A percentile compares a stretch with the other conserved stretches of the same genome.
Evolutionary conservation across 2,888 invertebrate genomes (phyloP).

Genomic region (Colostygia pectinataria): DNA sequence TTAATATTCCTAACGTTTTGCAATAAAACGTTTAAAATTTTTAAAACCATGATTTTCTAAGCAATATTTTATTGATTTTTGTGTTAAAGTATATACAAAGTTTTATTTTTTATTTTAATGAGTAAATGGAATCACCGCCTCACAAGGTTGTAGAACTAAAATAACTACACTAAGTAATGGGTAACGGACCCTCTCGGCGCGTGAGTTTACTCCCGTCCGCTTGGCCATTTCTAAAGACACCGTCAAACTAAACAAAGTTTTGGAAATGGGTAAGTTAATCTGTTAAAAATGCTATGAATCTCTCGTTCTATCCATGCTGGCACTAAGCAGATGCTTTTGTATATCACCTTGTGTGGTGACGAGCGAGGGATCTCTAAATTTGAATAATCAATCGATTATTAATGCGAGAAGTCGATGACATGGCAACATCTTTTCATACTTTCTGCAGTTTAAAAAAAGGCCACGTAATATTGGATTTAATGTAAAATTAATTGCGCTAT

Average conservation of each 20-base stretch:
- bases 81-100: too few species aligned
- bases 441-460: slow-evolving; percentile 42
- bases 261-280: not conserved
- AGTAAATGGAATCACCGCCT: too few species aligned
- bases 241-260: slow-evolving; percentile 1
- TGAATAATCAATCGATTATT: slow-evolving; percentile 77
- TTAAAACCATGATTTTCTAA: too few species aligned
- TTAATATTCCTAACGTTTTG: too few species aligned
- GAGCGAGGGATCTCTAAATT: slow-evolving; percentile 48
- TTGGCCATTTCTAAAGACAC: too few species aligned
- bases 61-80: too few species aligned
- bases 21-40: too few species aligned
- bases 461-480: slow-evolving; percentile 40
- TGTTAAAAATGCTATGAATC: slow-evolving; percentile 47
- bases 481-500: slow-evolving; percentile 66
- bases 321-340: slow-evolving; percentile 45
- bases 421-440: slow-evolving; percentile 64
- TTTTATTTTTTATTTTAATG: too few species aligned
- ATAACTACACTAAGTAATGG: too few species aligned
- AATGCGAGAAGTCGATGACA: slow-evolving; percentile 60
- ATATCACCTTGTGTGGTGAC: slow-evolving; percentile 36
- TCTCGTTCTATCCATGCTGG: slow-evolving; percentile 43
- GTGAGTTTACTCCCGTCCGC: too few species aligned
- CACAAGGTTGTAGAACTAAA: too few species aligned
- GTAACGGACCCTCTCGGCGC: too few species aligned